Evolutionary conservation across 2,888 invertebrate genomes (phyloP).

Genomic region (Charanyca ferruginea): DNA sequence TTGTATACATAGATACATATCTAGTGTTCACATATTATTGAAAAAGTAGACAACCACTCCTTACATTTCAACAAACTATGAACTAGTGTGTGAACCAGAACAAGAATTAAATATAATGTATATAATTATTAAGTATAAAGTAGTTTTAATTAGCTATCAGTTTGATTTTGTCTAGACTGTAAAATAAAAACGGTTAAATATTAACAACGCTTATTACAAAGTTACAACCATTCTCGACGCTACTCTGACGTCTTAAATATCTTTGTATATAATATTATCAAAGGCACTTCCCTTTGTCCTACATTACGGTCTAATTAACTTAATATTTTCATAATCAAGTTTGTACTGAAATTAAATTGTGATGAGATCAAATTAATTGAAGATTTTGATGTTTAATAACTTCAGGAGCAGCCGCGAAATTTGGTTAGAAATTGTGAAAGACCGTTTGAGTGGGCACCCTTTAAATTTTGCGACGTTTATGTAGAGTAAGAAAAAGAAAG

Average conservation of each 20-base stretch:
- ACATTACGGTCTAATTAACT: slow-evolving; percentile 31
- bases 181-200: neutral
- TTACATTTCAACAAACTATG: too few relatives aligned
- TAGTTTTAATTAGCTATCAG: too few relatives aligned
- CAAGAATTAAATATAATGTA: too few relatives aligned
- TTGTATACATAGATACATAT: too few relatives aligned
- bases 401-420: slow-evolving; percentile 22
- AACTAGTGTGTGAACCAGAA: too few relatives aligned
- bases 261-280: slow-evolving; percentile 8
- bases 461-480: slow-evolving; percentile 14
- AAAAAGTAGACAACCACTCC: too few relatives aligned
- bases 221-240: neutral
- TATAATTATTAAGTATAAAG: too few relatives aligned
- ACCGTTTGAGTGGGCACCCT: neutral
- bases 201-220: neutral
- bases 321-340: slow-evolving; percentile 43
- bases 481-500: neutral
- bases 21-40: too few relatives aligned
- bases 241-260: neutral
- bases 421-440: slow-evolving; percentile 29
- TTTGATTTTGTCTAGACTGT: too few relatives aligned
- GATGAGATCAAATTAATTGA: slow-evolving; percentile 53
- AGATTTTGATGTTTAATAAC: slow-evolving; percentile 45
- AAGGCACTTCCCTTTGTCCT: slow-evolving; percentile 4
- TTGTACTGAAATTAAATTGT: slow-evolving; percentile 41